Conservation (phyloP, 2,113 vertebrate genomes). For the Spea multiplicata region DNA sequence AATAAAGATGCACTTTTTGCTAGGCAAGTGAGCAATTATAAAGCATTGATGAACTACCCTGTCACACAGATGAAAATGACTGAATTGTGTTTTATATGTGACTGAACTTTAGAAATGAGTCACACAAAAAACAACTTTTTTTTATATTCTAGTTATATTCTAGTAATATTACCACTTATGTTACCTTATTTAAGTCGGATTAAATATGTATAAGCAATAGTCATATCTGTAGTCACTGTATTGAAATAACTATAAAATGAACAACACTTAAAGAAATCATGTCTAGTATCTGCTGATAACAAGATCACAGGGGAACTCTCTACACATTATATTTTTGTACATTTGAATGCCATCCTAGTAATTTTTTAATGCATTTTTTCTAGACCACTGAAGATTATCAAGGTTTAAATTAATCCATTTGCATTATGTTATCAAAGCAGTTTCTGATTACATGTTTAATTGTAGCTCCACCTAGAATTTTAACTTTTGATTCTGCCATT, state of each 20-base stretch:
- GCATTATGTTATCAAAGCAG: too few relatives aligned
- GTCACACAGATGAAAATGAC: slow-evolving; percentile 8
- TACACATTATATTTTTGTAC: too few relatives aligned
- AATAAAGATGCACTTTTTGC: neutral
- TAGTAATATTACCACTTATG: slow-evolving; percentile 30
- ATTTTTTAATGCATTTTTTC: too few relatives aligned
- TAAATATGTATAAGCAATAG: slow-evolving; percentile 33
- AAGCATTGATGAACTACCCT: neutral
- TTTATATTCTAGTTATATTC: slow-evolving; percentile 37
- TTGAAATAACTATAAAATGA: slow-evolving; percentile 22
- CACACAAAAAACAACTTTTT: neutral
- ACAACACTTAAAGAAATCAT: neutral
- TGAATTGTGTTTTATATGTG: slow-evolving; percentile 8
- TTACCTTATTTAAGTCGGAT: slow-evolving; percentile 33
- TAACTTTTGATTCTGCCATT: too few relatives aligned
- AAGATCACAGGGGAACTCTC: too few relatives aligned
- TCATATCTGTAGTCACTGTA: neutral
- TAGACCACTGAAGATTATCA: too few relatives aligned
- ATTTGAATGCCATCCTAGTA: too few relatives aligned
- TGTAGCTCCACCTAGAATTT: too few relatives aligned
- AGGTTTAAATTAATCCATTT: too few relatives aligned
- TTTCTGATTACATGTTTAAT: too few relatives aligned
- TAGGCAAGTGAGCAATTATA: slow-evolving; percentile 7
- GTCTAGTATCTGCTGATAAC: too few relatives aligned
- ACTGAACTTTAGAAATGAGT: too few relatives aligned